Evolutionary conservation across 1,140 invertebrate species (phyloP).

Genomic region (Drosophila obscura): DNA sequence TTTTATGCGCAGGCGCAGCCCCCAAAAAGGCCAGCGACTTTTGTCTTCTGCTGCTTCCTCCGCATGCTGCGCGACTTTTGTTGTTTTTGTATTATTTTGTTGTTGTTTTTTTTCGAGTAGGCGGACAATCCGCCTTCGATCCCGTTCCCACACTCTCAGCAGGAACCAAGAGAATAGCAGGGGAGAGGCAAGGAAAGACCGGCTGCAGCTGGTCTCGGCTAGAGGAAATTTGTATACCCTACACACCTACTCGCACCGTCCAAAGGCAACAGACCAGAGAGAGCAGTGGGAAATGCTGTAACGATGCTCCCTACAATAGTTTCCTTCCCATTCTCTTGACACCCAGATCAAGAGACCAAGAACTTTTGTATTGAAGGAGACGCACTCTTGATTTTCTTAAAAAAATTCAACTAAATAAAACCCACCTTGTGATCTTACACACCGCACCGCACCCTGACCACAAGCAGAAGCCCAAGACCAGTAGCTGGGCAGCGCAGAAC

Average conservation of each 20-base stretch:
- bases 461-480: constrained; percentile 3
- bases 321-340: too few species aligned
- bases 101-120: constrained; percentile 30
- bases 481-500: constrained; percentile 5
- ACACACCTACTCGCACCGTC: too few species aligned
- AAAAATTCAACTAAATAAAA: too few species aligned
- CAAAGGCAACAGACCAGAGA: too few species aligned
- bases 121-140: constrained; percentile 31
- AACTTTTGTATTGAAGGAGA: background rate
- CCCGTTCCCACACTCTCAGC: constrained; percentile 7
- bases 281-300: too few species aligned
- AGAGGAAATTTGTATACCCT: too few species aligned
- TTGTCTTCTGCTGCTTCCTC: constrained; percentile 14
- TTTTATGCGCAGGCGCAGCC: constrained; percentile 42
- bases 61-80: constrained; percentile 1
- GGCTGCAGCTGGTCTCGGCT: too few species aligned
- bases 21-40: constrained; percentile 70
- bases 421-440: too few species aligned
- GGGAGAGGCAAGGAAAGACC: background rate
- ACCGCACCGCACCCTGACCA: background rate
- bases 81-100: constrained; percentile 9
- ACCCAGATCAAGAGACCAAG: too few species aligned
- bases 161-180: background rate
- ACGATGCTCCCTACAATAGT: too few species aligned
- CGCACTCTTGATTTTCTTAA: background rate